Evolutionary conservation across 2,797 vertebrate species (phyloP), one percentile per base, ranked within the genome.

Genomic region (Halcyon smyrnensis): DNA sequence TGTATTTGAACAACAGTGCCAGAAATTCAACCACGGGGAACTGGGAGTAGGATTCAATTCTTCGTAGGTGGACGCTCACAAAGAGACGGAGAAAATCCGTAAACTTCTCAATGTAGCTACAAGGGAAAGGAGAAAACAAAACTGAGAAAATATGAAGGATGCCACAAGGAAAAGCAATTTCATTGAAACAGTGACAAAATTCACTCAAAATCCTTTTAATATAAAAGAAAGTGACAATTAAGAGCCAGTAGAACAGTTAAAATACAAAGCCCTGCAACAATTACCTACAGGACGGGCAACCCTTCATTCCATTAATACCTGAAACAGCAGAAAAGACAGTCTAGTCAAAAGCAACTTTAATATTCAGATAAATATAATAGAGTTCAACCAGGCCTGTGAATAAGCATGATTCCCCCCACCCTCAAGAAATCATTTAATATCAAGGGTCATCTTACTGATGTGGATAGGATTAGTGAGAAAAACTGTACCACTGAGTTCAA

Each of bases 21-120:
- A 99, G 98, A 97, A 99, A 99, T 94, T 99, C 99, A 83, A 99
- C 99, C 62, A 99, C 99, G 0, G 99, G 99, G 96, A 99, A 99
- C 97, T 99, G 99, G 90, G 99, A 98, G 94, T 99, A 99, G 88
- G 99, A 99, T 85, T 99, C 99, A 1, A 99, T 99, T 95, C 99
- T 98, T 91, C 99, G 98, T 84, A 99, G 97, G 96, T 99, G 99
- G 95, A 99, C 99, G 5, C 99, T 99, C 96, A 99, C 99, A 95
- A 99, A 99, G 93, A 99, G 99, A 57, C 99, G 98, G 71, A 99
- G 98, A 87, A 99, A 99, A 95, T 99, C 99, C 11, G 99, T 99
- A 96, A 99, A 99, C 98, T 99, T 99, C 97, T 99, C 99, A 96
- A 99, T 97, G 97, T 99, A 99, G 98, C 99, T 99, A 95, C 77